Evolutionary conservation across 2,888 invertebrate genomes (phyloP).

Genomic region (Apantesis nais): DNA sequence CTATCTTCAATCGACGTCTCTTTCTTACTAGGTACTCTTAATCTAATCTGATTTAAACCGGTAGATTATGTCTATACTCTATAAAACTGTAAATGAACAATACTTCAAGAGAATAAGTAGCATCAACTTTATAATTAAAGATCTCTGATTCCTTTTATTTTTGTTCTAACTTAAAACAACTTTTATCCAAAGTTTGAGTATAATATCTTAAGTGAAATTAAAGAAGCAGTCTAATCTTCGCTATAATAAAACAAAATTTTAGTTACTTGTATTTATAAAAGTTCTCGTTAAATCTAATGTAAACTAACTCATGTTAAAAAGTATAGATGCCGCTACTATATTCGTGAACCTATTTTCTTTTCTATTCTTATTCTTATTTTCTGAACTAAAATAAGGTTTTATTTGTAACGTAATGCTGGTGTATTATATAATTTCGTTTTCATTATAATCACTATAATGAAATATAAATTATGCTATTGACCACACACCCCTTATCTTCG

Average conservation of each 20-base stretch:
- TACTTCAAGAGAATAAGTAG: neutral
- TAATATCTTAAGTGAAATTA: neutral
- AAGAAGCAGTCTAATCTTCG: neutral
- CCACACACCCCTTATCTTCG: slow-evolving; percentile 37
- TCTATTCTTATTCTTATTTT: neutral
- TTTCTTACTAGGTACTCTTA: neutral
- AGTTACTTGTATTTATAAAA: neutral
- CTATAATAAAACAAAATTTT: neutral
- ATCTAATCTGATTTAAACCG: neutral
- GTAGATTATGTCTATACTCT: neutral
- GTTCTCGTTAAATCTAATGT: neutral
- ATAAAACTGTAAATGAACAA: neutral
- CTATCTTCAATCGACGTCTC: too few relatives aligned
- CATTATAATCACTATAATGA: neutral
- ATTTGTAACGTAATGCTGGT: neutral
- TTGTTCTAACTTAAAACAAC: neutral
- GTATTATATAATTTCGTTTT: neutral
- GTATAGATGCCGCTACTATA: neutral
- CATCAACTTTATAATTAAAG: neutral
- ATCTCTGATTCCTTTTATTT: neutral
- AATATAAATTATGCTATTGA: slow-evolving; percentile 8
- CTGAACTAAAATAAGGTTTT: neutral
- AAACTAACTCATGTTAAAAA: neutral
- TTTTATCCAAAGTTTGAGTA: neutral
- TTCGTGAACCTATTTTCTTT: too few relatives aligned